phyloP scores from a whole-genome alignment of 1,140 invertebrate genomes.

The Planococcus citri region DNA sequence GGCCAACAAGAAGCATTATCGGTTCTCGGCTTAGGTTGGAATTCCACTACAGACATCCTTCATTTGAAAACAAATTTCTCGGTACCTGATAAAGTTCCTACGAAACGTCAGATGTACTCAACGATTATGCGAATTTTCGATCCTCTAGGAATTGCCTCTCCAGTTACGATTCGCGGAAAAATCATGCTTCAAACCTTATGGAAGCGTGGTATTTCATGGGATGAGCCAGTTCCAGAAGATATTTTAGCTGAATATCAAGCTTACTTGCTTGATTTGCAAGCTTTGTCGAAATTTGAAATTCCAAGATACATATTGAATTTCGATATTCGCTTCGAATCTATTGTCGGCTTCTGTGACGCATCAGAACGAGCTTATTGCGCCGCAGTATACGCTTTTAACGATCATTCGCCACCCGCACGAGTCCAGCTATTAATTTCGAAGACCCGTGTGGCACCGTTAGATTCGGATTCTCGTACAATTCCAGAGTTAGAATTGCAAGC shows the following conservation, averaged over 20 bases:
- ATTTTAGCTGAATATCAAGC: constrained; percentile 14
- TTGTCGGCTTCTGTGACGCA: constrained; percentile 30
- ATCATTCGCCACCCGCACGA: too few species aligned
- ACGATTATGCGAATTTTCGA: constrained; percentile 16
- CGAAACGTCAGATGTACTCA: constrained; percentile 1
- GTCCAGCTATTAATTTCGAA: constrained; percentile 22
- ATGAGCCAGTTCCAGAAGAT: not conserved
- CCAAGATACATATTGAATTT: not conserved
- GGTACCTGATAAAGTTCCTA: not conserved
- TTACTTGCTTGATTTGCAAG: not conserved
- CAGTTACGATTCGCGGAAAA: not conserved
- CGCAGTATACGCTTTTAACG: constrained; percentile 24
- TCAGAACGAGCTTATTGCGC: constrained; percentile 30
- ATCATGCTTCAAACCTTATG: constrained; percentile 10
- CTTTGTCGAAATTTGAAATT: not conserved
- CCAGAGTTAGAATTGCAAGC: constrained; percentile 33
- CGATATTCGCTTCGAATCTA: too few species aligned
- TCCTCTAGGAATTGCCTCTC: not conserved
- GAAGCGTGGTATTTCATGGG: not conserved
- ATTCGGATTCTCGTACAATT: constrained; percentile 28
- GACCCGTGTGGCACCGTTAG: constrained; percentile 24
- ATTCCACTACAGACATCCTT: not conserved
- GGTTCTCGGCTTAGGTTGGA: not conserved
- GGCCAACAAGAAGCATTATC: not conserved
- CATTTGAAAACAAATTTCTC: not conserved